A percentile compares a stretch with the other conserved stretches of the same genome.
These are phyloP conservation scores for Suricata suricatta DNA, from an alignment of 2,113 vertebrate genomes.

Conservation along the genomic window DNA sequence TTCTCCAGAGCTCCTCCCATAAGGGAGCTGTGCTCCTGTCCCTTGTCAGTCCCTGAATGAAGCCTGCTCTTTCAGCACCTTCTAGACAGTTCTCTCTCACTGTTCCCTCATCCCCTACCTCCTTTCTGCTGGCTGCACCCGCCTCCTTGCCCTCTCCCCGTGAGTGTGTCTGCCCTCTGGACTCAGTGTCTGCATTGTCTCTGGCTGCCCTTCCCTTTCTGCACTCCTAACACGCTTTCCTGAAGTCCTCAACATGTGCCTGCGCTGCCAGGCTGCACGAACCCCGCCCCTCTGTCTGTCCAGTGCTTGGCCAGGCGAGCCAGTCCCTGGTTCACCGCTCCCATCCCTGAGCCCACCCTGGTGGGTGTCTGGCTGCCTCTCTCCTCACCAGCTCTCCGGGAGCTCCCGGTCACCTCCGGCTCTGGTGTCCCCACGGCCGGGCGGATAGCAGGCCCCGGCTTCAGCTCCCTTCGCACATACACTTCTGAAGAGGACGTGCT, in stretches of 20 bases:
- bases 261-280: background rate
- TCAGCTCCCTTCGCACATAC: background rate
- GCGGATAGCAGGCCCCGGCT: background rate
- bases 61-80: background rate
- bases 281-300: background rate
- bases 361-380: background rate
- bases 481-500: background rate
- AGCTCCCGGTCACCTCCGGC: background rate
- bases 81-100: background rate
- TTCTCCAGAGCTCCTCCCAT: background rate
- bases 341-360: background rate
- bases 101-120: fast-evolving
- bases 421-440: background rate
- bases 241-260: background rate
- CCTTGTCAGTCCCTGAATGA: background rate
- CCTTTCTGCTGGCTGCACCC: background rate
- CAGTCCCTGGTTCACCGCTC: no score
- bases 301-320: background rate
- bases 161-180: background rate
- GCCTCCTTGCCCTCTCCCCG: background rate
- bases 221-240: background rate
- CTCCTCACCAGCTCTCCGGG: background rate
- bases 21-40: background rate
- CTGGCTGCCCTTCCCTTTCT: background rate
- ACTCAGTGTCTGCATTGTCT: background rate